Base-by-base conservation (phyloP, 2,113 vertebrate species). In the Dinomys branickii region DNA sequence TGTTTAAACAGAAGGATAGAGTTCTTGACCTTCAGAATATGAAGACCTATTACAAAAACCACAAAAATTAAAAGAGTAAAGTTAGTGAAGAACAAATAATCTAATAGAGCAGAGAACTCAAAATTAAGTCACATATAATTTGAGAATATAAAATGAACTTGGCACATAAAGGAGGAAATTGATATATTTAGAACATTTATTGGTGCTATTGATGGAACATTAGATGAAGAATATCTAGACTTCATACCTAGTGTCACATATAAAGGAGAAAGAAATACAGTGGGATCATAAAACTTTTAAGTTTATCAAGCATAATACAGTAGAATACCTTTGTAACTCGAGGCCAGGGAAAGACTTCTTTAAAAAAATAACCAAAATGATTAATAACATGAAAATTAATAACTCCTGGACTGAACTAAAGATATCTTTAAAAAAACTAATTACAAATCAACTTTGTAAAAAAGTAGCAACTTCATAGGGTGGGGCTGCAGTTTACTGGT, bases 361-460 rank as follows among this genome's bases (percentile, higher is more conserved):
- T n/a, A n/a, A n/a, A n/a, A 30, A 88, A 56, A 61, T 61, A 17
- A 85, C 7, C 41, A 83, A 83, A 65, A 91, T 38, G 0, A 87
- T 58, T 52, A 92, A 65, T 81, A 22, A 92, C 19, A 86, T 58
- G 52, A 90, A 92, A 75, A 80, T 78, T 17, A 81, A 54, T 75
- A 47, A 90, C n/a, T n/a, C n/a, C n/a, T 85, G 26, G 30, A 77
- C 5, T 83, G n/a, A 95, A 87, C 44, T 82, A 38, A 80, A 95
- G 81, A 85, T 38, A 91, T 44, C 9, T 71, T 71, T 78, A 22
- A 61, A 67, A 71, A 97, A 92, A n/a, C 92, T 80, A 90, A 93
- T 11, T 78, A 92, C 9, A 86, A 92, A 84, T 88, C 63, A 96
- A 28, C 12, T 50, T 85, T 77, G n/a, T 61, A 14, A n/a, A 44